These are phyloP conservation scores for Pseudomyrmex sp. DNA, from an alignment of 1,140 invertebrate species.

Conservation along the genomic window DNA sequence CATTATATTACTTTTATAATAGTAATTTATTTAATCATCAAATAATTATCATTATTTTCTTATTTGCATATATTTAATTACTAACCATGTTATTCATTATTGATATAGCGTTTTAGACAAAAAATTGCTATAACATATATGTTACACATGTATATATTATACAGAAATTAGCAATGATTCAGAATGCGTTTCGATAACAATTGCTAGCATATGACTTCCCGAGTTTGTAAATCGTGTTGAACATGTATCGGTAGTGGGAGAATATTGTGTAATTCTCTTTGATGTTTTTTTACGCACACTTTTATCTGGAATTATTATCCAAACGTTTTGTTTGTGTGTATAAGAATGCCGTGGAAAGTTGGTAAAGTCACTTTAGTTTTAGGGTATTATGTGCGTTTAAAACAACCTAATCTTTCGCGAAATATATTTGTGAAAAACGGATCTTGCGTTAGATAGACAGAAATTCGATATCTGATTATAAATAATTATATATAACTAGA, in stretches of 20 bases:
- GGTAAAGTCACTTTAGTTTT: constrained; percentile 66
- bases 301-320: constrained; percentile 2
- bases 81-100: too few relatives aligned
- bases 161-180: not conserved
- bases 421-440: too few relatives aligned
- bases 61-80: too few relatives aligned
- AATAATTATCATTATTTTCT: too few relatives aligned
- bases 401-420: too few relatives aligned
- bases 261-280: not conserved
- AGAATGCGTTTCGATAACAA: constrained; percentile 24
- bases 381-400: too few relatives aligned
- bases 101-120: not conserved
- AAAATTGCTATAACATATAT: too few relatives aligned
- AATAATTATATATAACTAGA: too few relatives aligned
- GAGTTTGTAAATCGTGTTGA: not conserved
- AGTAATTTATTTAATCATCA: too few relatives aligned
- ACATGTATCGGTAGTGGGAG: constrained; percentile 45
- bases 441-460: too few relatives aligned
- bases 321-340: not conserved
- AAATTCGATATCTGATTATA: too few relatives aligned
- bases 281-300: constrained; percentile 17
- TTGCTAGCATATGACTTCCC: constrained; percentile 12
- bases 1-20: too few relatives aligned
- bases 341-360: constrained; percentile 78
- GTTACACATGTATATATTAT: not conserved